phyloP scores from a whole-genome alignment of 2,113 vertebrate genomes.

The Plecturocebus donacophilus region DNA sequence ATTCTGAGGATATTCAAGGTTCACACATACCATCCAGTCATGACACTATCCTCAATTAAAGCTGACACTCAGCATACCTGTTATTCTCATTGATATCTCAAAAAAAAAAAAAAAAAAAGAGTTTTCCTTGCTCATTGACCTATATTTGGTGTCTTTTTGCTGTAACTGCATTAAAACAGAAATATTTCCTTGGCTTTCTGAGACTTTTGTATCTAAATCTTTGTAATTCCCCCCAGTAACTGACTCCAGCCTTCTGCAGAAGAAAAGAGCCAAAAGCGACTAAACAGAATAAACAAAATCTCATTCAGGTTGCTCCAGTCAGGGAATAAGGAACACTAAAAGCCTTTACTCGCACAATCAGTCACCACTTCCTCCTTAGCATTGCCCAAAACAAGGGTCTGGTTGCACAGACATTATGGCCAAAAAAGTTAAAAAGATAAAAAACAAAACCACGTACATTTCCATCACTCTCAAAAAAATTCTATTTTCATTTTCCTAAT shows the following conservation, averaged over 20 bases:
- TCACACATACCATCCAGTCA: not conserved
- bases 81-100: not conserved
- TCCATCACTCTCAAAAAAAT: not conserved
- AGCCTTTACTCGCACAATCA: not conserved
- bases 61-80: not conserved
- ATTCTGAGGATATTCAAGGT: not conserved
- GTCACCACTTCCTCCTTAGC: not conserved
- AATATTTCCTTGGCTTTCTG: not conserved
- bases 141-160: constrained; percentile 2
- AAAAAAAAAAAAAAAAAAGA: not conserved
- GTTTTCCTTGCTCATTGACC: not conserved
- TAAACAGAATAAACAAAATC: constrained; percentile 9
- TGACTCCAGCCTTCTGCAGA: not conserved
- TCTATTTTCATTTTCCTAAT: constrained; percentile 47
- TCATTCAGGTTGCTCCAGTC: not conserved
- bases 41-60: not conserved
- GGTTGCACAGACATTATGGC: not conserved
- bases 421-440: not conserved
- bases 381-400: not conserved
- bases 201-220: constrained; percentile 21
- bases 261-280: not conserved
- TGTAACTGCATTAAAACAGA: constrained; percentile 33
- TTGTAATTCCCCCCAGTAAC: not conserved
- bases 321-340: not conserved
- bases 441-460: not conserved